Conservation (phyloP, 2,113 vertebrate genomes). For the Gambusia affinis region DNA sequence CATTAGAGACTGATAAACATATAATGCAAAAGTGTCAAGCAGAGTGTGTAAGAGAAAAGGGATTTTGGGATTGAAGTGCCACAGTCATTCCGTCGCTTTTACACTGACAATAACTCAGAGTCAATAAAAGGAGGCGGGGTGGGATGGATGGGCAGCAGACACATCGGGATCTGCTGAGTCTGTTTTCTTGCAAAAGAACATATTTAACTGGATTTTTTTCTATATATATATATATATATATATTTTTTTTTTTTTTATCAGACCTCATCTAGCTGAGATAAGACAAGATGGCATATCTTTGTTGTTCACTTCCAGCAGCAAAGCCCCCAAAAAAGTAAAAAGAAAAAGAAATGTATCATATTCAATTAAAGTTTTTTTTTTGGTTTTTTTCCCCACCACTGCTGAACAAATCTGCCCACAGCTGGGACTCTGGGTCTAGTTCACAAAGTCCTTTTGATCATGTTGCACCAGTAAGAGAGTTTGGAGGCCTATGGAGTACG, state of each 20-base stretch:
- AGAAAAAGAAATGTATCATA: constrained; percentile 70
- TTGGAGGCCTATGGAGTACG: constrained; percentile 68
- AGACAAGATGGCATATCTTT: constrained; percentile 28
- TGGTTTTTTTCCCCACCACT: constrained; percentile 21
- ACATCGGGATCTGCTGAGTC: constrained; percentile 27
- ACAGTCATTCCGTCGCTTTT: constrained; percentile 63
- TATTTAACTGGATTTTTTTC: constrained; percentile 7
- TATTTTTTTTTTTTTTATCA: background rate
- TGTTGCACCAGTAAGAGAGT: constrained; percentile 66
- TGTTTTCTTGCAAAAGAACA: background rate
- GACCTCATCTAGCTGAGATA: constrained; percentile 28
- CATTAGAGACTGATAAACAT: constrained; percentile 81
- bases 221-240: no score
- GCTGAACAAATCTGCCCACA: constrained; percentile 72
- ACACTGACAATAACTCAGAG: constrained; percentile 58
- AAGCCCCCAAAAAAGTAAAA: constrained; percentile 42
- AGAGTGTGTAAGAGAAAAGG: constrained; percentile 49
- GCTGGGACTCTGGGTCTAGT: constrained; percentile 72
- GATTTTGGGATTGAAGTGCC: constrained; percentile 64
- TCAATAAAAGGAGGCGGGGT: constrained; percentile 19
- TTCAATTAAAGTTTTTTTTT: constrained; percentile 73
- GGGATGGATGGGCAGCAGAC: constrained; percentile 14
- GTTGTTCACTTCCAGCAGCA: constrained; percentile 38
- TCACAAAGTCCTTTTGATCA: constrained; percentile 78
- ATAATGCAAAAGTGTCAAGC: constrained; percentile 74